Base-by-base conservation (phyloP, 2,113 vertebrate species). In the Gorsachius goisagi region DNA sequence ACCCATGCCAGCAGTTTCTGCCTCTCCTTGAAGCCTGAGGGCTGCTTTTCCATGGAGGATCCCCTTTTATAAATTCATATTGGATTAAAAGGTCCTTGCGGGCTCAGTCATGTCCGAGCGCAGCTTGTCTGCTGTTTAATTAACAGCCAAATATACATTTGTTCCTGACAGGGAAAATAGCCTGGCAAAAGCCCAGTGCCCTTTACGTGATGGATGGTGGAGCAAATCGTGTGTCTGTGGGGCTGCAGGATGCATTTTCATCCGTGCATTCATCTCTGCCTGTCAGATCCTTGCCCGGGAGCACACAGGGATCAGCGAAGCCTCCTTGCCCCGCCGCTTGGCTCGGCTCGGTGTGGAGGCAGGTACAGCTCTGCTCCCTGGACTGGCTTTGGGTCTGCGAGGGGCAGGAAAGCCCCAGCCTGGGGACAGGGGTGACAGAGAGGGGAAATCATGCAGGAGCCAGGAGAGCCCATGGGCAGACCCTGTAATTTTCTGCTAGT, bases 131-230 rank as follows among this genome's bases (percentile, higher is more conserved):
- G 82, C 80, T 94, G 45, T 88, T 97, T 96, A 97, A 97, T 97
- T 94, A 97, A 92, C 63, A 96, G 50, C 78, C 91, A 88, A 45
- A 89, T 64, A 82, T 68, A 52, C 66, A 69, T 90, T 96, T 93
- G 77, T 68, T 95, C 85, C 91, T 96, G 92, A 77, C 79, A 59
- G 62, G 86, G 88, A 72, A 96, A 96, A 97, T 73, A 90, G 95
- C 44, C 53, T 49, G 41, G 83, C 86, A 66, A 81, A 95, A 87
- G 90, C 88, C 60, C 71, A 66, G 77, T 97, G 97, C 94, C 97
- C 97, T 97, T 97, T 97, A 78, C 3, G 32, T 97, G 92, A 97
- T 93, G 79, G 80, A 97, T 97, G 88, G 79, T 56, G 77, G 73
- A 80, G 92, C 62, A 37, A 63, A 95, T 49, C 9, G 15, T 32